Conservation (phyloP, 2,113 vertebrate species). For the Illadopsis cleaveri region DNA sequence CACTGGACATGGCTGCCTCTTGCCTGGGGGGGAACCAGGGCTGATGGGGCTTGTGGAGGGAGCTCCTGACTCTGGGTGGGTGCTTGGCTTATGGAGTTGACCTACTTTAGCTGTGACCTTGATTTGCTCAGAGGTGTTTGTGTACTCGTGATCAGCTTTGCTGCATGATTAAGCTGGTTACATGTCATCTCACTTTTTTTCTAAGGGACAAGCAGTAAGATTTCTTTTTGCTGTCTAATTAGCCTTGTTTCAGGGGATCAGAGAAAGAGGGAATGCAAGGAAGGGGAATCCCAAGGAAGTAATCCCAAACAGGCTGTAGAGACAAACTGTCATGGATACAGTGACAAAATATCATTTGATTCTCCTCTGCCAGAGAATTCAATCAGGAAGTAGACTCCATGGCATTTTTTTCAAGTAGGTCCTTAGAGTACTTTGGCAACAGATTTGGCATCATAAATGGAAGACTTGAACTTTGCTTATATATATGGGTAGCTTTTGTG, state of each 20-base stretch:
- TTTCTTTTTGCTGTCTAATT: constrained; percentile 11
- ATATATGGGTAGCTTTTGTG: constrained; percentile 25
- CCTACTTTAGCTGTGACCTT: constrained; percentile 78
- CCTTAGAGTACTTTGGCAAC: constrained; percentile 68
- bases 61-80: constrained; percentile 24
- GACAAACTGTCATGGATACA: not conserved
- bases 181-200: not conserved
- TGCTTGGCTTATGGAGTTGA: constrained; percentile 46
- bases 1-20: not conserved
- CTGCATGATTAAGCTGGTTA: constrained; percentile 53
- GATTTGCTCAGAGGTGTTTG: constrained; percentile 64
- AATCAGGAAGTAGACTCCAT: constrained; percentile 72
- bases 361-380: constrained; percentile 50
- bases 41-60: not conserved
- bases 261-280: not conserved
- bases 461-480: constrained; percentile 62
- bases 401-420: constrained; percentile 72
- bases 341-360: constrained; percentile 25
- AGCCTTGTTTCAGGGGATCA: not conserved
- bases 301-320: not conserved
- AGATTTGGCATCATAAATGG: constrained; percentile 48
- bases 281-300: not conserved
- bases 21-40: not conserved
- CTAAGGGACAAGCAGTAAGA: not conserved
- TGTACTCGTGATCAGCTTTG: constrained; percentile 64